These are phyloP conservation scores for Capreolus pygargus DNA, from an alignment of 2,113 vertebrate genomes.

Conservation along the genomic window DNA sequence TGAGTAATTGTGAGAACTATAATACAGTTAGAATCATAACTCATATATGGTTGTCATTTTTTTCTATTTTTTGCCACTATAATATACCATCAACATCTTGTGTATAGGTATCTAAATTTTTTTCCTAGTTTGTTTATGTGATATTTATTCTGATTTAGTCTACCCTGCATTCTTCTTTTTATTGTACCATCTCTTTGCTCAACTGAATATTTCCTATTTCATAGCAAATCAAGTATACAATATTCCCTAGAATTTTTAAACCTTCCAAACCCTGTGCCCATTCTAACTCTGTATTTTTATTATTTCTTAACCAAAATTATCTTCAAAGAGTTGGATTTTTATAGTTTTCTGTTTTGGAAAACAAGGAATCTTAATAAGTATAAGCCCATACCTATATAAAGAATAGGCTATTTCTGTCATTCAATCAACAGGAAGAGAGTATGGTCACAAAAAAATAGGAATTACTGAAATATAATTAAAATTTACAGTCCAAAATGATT, in stretches of 20 bases:
- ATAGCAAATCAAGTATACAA: not conserved
- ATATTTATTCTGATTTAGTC: not conserved
- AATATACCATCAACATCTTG: not conserved
- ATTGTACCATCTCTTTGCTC: not conserved
- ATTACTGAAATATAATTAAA: not conserved
- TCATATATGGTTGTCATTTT: not conserved
- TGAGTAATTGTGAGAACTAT: not conserved
- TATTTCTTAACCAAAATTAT: not conserved
- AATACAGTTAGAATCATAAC: not conserved
- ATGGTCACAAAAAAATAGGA: not conserved
- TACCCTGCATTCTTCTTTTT: not conserved
- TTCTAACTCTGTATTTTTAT: not conserved
- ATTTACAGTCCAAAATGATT: not conserved
- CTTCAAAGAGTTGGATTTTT: not conserved
- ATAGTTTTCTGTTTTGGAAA: not conserved
- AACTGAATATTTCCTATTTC: not conserved
- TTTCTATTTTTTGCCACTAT: not conserved
- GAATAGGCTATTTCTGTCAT: not conserved
- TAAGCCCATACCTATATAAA: not conserved
- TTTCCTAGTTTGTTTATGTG: not conserved
- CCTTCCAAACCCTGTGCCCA: not conserved
- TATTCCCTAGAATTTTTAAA: not conserved
- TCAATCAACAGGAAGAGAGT: not conserved
- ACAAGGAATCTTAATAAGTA: not conserved
- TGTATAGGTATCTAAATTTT: not conserved